Evolutionary conservation across 2,797 vertebrate species (phyloP), one percentile per base, ranked within the genome.

Genomic region (Aeoliscus strigatus): DNA sequence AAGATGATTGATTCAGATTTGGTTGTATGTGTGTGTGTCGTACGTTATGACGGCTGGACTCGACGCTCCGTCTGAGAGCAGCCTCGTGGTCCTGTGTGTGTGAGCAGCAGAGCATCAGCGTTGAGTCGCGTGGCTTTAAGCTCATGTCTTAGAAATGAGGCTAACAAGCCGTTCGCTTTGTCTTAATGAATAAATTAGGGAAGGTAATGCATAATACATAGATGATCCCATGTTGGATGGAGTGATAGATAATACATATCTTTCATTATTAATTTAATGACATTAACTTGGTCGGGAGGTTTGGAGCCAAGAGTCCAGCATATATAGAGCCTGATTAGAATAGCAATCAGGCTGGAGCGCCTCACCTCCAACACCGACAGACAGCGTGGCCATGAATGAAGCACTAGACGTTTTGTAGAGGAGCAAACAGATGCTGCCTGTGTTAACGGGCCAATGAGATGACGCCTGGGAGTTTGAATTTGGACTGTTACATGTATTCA

Each of bases 111-210:
- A 46, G 39, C 50, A 51, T 62, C 43, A 45, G 32, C 15, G 39
- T 31, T 25, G 40, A 63, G 51, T 28, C 56, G 61, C 49, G 50
- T 49, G 67, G 49, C 66, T 63, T 25, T n/a, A 21, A 63, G 39
- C 64, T 82, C 73, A 66, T 73, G 67, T 82, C 86, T 88, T 86
- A 88, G 85, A 88, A 91, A 91, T 87, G 87, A 86, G 87, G 87
- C 84, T 88, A 81, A 89, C 90, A 90, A 91, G 91, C 90, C 89
- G 91, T 91, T 89, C 87, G 84, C 91, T 95, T 94, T 92, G 89
- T 87, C 90, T 90, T 92, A 92, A 95, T 96, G 92, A 97, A 94
- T 95, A 93, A 94, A 93, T 94, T 90, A 95, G 86, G 87, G 82
- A 86, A 89, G 88, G 84, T 84, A 70, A 92, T 94, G 90, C 90